A percentile compares a stretch with the other conserved stretches of the same genome.
These are phyloP conservation scores for Peromyscus leucopus DNA, from an alignment of 2,113 vertebrate genomes.

Conservation along the genomic window DNA sequence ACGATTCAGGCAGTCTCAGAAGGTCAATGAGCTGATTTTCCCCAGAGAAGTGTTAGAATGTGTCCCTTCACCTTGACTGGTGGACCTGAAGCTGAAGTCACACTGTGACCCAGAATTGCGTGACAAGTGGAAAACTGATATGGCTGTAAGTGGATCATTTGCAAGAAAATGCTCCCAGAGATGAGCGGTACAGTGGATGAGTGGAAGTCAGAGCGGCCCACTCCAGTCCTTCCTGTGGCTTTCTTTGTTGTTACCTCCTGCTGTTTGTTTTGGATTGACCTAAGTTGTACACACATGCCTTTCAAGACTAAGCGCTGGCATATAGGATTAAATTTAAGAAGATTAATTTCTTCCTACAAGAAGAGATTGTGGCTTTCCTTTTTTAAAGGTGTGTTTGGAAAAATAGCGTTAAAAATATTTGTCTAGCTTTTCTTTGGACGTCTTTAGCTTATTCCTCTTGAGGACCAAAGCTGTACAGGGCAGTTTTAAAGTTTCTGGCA, in stretches of 20 bases:
- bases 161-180: slow-evolving; percentile 55
- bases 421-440: slow-evolving; percentile 33
- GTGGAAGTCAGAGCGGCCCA: slow-evolving; percentile 34
- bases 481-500: slow-evolving; percentile 66
- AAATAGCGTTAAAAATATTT: slow-evolving; percentile 46
- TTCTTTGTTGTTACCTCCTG: neutral
- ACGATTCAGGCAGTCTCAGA: slow-evolving; percentile 29
- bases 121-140: neutral
- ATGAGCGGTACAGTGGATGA: neutral
- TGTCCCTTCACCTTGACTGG: slow-evolving; percentile 1
- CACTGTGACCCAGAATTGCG: neutral
- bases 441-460: neutral
- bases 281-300: slow-evolving; percentile 5
- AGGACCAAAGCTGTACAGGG: neutral
- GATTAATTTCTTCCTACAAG: slow-evolving; percentile 35
- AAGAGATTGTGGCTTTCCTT: neutral
- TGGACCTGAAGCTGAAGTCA: slow-evolving; percentile 23
- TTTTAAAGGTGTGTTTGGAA: slow-evolving; percentile 47
- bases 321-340: slow-evolving; percentile 44
- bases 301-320: slow-evolving; percentile 36
- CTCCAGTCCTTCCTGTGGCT: neutral
- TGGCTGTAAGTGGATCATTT: slow-evolving; percentile 60
- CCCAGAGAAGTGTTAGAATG: slow-evolving; percentile 15
- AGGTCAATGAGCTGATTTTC: slow-evolving; percentile 29
- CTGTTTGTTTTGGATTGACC: slow-evolving; percentile 45